Conservation (phyloP, 2,888 invertebrate genomes). For the Parnassius orleans region DNA sequence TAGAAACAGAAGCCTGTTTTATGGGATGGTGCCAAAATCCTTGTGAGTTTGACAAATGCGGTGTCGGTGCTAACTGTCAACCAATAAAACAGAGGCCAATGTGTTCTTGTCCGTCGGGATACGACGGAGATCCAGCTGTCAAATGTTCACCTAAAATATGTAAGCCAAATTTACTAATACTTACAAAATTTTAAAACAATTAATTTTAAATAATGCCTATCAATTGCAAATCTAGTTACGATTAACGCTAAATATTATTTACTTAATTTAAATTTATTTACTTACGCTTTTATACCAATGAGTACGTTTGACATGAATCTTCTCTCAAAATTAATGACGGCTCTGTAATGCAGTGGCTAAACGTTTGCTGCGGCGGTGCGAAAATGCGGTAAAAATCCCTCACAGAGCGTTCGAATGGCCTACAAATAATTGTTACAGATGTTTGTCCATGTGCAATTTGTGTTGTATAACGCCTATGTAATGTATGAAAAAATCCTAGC, state of each 20-base stretch:
- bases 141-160: slow-evolving; percentile 90
- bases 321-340: too few species aligned
- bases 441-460: too few species aligned
- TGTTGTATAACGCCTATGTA: too few species aligned
- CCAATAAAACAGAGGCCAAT: slow-evolving; percentile 91
- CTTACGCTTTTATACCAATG: too few species aligned
- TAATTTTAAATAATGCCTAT: background rate
- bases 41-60: slow-evolving; percentile 91
- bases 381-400: too few species aligned
- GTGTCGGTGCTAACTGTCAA: slow-evolving; percentile 87
- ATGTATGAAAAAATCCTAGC: too few species aligned
- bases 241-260: background rate
- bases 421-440: too few species aligned
- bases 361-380: too few species aligned
- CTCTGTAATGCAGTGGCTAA: too few species aligned
- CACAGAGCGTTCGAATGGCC: too few species aligned
- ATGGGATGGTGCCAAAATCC: slow-evolving; percentile 91
- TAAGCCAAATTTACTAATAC: slow-evolving; percentile 77
- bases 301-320: too few species aligned
- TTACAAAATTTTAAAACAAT: background rate
- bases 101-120: slow-evolving; percentile 89
- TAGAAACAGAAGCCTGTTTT: slow-evolving; percentile 90
- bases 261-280: too few species aligned
- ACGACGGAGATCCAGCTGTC: slow-evolving; percentile 90
- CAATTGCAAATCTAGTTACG: background rate